Evolutionary conservation across 2,797 vertebrate species (phyloP), one percentile per base, ranked within the genome.

Genomic region (Carduelis carduelis): DNA sequence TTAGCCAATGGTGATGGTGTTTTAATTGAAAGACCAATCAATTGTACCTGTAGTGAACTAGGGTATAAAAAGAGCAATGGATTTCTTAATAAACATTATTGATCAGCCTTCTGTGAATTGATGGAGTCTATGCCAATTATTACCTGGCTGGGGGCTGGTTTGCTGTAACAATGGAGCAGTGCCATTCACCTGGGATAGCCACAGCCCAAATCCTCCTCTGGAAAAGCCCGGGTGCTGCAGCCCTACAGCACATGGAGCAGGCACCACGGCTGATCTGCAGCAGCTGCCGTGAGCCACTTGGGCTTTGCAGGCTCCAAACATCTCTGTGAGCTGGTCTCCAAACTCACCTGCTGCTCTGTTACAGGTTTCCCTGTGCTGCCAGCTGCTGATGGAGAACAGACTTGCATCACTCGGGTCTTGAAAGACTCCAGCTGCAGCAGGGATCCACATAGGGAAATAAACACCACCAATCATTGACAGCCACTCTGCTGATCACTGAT

Each of bases 341-440:
- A 26, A 83, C 94, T 37, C 56, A 98, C 98, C 98, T 98, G 96
- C 72, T 98, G 95, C 59, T 98, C 96, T 0, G 95, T 94, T 28
- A 95, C 1, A 1, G 90, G 59, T n/a, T 83, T 91, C 63, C 94
- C 94, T 3, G 77, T 93, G 64, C 57, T 70, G 1, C 90, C 89
- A 8, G 52, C 87, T 20, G 46, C 78, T 28, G 60, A 88, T 8
- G 97, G 90, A 9, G 85, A 97, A 18, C 96, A 96, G 53, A 35
- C 80, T 89, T 74, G 95, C 74, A 97, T 88, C 57, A 99, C 94
- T 39, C 77, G 97, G 44, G 72, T 94, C 77, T 97, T 96, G 95
- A 98, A 97, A 32, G 94, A 93, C 83, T 98, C 97, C 79, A 98
- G 96, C 98, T 99, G 89, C 26, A 15, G 74, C 71, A 94, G 43